phyloP scores from a whole-genome alignment of 2,888 invertebrate species.

The Trichopoda pennipes region DNA sequence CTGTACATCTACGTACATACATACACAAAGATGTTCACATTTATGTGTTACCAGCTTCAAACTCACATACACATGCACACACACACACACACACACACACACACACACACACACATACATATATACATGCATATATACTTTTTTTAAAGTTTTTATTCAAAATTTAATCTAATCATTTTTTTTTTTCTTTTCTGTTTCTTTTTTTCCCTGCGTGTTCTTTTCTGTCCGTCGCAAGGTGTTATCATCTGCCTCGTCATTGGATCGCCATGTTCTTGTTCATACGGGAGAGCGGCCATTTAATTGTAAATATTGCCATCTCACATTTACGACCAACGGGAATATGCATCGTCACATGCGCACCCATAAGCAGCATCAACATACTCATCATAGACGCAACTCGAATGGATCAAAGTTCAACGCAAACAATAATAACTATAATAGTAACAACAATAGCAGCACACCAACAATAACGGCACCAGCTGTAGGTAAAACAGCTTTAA shows the following conservation, averaged over 20 bases:
- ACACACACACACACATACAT: not conserved
- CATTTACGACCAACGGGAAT: conserved; percentile 92
- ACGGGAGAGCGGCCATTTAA: conserved; percentile 90
- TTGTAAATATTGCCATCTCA: conserved; percentile 89
- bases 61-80: not conserved
- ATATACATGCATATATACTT: not conserved
- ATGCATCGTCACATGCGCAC: conserved; percentile 92
- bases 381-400: conserved; percentile 76
- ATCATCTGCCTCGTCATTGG: conserved; percentile 89
- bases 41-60: no score
- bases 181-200: conserved; percentile 5
- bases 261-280: conserved; percentile 90
- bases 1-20: not conserved
- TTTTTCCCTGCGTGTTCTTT: conserved; percentile 6
- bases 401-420: conserved; percentile 72
- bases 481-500: conserved; percentile 52
- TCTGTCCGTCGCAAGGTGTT: conserved; percentile 82
- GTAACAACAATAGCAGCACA: conserved; percentile 62
- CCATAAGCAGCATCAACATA: conserved; percentile 82
- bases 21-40: no score
- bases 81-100: not conserved
- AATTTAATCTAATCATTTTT: conserved; percentile 18
- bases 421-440: conserved; percentile 58
- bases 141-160: not conserved
- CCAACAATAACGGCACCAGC: conserved; percentile 57